Base-by-base conservation (phyloP, 2,888 invertebrate genomes). In the Rotaria magnacalcarata region DNA sequence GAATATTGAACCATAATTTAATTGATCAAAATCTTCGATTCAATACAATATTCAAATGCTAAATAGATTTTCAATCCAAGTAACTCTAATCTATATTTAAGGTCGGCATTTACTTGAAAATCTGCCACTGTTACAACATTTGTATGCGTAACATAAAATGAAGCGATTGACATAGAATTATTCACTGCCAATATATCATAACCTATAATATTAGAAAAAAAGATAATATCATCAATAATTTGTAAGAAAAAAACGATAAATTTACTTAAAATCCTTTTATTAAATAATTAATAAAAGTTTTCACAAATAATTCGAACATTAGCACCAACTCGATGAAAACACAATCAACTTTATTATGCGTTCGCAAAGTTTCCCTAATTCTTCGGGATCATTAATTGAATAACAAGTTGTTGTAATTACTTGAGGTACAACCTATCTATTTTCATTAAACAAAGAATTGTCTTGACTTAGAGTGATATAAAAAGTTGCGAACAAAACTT, bases 241-340 rank as follows among this genome's bases (percentile, higher is more conserved):
- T 6, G 10, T 2, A 24, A 10, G 2, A 24, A 75, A 21, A 75
- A 19, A 43, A 84, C n/a, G 7, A 43, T 34, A 1, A 43, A 21
- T n/a, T 75, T 41, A 86, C 86, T 90, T 95, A 92, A 84, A 93
- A 90, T 74, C 93, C 93, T 87, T 91, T 90, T 92, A 95, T 94
- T 21, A 95, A 91, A 88, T 94, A 93, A 89, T 96, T 92, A 34
- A 34, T 34, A 34, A 34, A 34, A 34, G 2, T 99, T 99, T 0
- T 97, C 97, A 89, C 99, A 99, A 88, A 99, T 95, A 92, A 98
- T 95, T 7, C 97, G 94, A 89, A 95, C 95, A 41, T 99, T 99
- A 2, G 97, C 98, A 90, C 98, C 99, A 0, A 98, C 98, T 0
- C 95, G 97, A 91, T 99, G 98, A 0, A 98, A 96, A 90, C 98